These are phyloP conservation scores for Phytoseiulus persimilis DNA, from an alignment of 2,888 invertebrate genomes.

Conservation along the genomic window DNA sequence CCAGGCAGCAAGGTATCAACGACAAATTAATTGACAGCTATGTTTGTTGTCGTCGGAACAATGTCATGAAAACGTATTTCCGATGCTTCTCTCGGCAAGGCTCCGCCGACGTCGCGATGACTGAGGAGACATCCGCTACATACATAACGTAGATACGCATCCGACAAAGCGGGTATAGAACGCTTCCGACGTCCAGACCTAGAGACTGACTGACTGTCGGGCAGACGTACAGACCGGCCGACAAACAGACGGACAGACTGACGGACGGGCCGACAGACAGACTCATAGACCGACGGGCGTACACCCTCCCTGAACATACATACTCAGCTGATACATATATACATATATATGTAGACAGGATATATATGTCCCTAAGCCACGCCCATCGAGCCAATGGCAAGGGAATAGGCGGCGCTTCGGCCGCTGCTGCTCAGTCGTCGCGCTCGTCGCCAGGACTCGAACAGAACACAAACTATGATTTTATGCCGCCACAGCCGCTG, in stretches of 20 bases:
- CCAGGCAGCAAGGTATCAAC: not conserved
- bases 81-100: not conserved
- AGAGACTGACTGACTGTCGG: not conserved
- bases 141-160: not conserved
- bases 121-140: too few species aligned
- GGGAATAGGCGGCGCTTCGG: conserved; percentile 6
- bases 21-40: not conserved
- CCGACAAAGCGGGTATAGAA: not conserved
- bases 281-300: not conserved
- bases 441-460: conserved; percentile 25
- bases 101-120: too few species aligned
- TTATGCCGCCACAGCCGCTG: conserved; percentile 33
- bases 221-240: not conserved
- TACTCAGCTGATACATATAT: conserved; percentile 33
- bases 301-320: not conserved
- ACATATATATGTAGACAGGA: conserved; percentile 19
- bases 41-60: not conserved
- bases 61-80: not conserved
- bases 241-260: not conserved
- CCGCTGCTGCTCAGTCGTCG: conserved; percentile 10
- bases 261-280: not conserved
- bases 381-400: conserved; percentile 15
- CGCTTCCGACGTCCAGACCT: not conserved
- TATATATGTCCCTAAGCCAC: conserved; percentile 16
- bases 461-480: conserved; percentile 34